These are phyloP conservation scores for Trichogramma dendrolimi DNA, from an alignment of 2,888 invertebrate genomes.

Conservation along the genomic window DNA sequence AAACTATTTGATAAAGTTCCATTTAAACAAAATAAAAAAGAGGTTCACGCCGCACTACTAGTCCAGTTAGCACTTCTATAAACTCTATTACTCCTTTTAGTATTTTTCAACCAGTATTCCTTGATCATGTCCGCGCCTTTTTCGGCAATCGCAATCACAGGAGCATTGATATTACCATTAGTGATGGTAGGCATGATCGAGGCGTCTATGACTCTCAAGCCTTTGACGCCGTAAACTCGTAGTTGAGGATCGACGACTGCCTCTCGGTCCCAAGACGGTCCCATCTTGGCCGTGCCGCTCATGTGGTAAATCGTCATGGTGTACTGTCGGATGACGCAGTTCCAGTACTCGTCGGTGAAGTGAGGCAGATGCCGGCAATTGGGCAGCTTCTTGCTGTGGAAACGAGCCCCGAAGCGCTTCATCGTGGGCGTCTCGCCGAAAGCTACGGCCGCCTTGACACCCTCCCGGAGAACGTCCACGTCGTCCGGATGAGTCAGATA, in stretches of 20 bases:
- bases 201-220: slow-evolving; percentile 79
- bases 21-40: neutral
- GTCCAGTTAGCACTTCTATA: slow-evolving; percentile 25
- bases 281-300: slow-evolving; percentile 83
- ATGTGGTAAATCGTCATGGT: slow-evolving; percentile 86
- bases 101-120: slow-evolving; percentile 58
- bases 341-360: slow-evolving; percentile 83
- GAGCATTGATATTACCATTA: slow-evolving; percentile 84
- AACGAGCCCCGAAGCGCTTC: slow-evolving; percentile 74
- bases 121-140: slow-evolving; percentile 81
- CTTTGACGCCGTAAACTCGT: slow-evolving; percentile 71
- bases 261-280: slow-evolving; percentile 68
- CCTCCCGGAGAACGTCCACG: slow-evolving; percentile 76
- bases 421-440: slow-evolving; percentile 74
- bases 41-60: neutral
- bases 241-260: slow-evolving; percentile 79
- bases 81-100: slow-evolving; percentile 37
- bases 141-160: slow-evolving; percentile 82
- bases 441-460: slow-evolving; percentile 79
- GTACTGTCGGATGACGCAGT: slow-evolving; percentile 80
- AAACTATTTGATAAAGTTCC: no score
- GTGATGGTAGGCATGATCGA: slow-evolving; percentile 85
- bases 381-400: slow-evolving; percentile 70
- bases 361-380: slow-evolving; percentile 76
- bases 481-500: slow-evolving; percentile 86